Evolutionary conservation across 2,888 invertebrate species (phyloP).

Genomic region (Patella caerulea): DNA sequence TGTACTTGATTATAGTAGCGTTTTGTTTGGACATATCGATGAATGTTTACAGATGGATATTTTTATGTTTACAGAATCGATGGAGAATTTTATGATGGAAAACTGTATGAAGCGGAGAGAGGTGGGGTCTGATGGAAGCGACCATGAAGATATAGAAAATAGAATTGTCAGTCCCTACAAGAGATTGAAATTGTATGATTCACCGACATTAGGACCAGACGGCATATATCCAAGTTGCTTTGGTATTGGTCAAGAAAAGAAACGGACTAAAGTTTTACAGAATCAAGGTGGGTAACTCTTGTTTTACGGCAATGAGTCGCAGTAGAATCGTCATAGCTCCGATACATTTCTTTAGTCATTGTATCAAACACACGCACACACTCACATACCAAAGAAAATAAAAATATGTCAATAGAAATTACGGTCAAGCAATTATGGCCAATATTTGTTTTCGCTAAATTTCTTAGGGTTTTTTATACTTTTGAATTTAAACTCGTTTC

Average conservation of each 20-base stretch:
- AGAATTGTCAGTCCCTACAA: conserved; percentile 24
- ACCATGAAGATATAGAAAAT: conserved; percentile 18
- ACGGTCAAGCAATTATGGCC: too few relatives aligned
- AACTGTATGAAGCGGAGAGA: conserved; percentile 27
- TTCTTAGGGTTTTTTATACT: too few relatives aligned
- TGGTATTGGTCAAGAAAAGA: not conserved
- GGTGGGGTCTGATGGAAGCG: conserved; percentile 19
- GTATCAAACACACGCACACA: too few relatives aligned
- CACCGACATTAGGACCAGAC: conserved; percentile 10
- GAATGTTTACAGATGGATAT: not conserved
- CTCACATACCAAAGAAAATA: too few relatives aligned
- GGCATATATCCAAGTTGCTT: conserved; percentile 17
- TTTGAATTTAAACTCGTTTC: too few relatives aligned
- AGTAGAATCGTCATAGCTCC: too few relatives aligned
- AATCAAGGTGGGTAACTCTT: conserved; percentile 18
- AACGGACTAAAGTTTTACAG: conserved; percentile 17
- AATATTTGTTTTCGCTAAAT: too few relatives aligned
- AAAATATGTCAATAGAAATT: too few relatives aligned
- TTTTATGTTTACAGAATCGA: conserved; percentile 5
- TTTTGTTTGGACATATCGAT: too few relatives aligned
- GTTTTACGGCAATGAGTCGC: too few relatives aligned
- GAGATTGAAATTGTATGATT: conserved; percentile 22
- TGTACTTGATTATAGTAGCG: too few relatives aligned
- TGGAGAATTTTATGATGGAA: conserved; percentile 29
- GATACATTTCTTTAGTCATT: too few relatives aligned